Percentiles rank a stretch among this genome's conserved stretches.
Evolutionary conservation across 64 coral and sea anemone genomes (phyloP).

Genomic region (Montipora sp.): DNA sequence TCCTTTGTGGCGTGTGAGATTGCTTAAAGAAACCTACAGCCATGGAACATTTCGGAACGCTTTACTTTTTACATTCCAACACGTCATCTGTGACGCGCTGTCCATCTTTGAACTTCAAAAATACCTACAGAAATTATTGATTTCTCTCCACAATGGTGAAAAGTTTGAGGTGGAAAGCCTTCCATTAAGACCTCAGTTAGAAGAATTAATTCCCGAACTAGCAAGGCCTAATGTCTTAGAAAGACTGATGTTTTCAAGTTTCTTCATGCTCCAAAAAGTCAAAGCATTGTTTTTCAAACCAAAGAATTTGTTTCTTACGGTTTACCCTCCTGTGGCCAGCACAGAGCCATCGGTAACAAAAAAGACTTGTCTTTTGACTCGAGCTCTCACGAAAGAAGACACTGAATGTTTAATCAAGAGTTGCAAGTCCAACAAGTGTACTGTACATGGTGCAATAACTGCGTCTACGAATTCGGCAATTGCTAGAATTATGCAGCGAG

Average conservation of each 20-base stretch:
- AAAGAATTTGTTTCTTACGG: conserved; percentile 61
- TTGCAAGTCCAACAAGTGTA: conserved; percentile 60
- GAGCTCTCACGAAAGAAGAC: conserved; percentile 43
- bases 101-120: conserved; percentile 48
- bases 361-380: conserved; percentile 62
- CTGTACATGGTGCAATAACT: conserved; percentile 57
- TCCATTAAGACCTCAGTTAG: conserved; percentile 29
- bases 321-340: conserved; percentile 56
- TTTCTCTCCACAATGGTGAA: conserved; percentile 37
- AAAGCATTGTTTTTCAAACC: conserved; percentile 47
- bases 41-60: conserved; percentile 42
- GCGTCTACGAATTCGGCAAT: conserved; percentile 60
- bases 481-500: conserved; percentile 49
- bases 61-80: conserved; percentile 54
- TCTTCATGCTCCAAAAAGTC: conserved; percentile 37
- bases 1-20: conserved; percentile 64
- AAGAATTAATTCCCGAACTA: neutral
- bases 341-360: conserved; percentile 40
- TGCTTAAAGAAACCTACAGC: conserved; percentile 53
- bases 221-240: conserved; percentile 9
- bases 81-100: conserved; percentile 11
- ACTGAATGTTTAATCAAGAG: conserved; percentile 29
- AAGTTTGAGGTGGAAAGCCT: conserved; percentile 32
- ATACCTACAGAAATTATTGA: conserved; percentile 16
- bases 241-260: conserved; percentile 53